Base-by-base conservation (phyloP, 2,797 vertebrate species). In the Enteromius treurensis region DNA sequence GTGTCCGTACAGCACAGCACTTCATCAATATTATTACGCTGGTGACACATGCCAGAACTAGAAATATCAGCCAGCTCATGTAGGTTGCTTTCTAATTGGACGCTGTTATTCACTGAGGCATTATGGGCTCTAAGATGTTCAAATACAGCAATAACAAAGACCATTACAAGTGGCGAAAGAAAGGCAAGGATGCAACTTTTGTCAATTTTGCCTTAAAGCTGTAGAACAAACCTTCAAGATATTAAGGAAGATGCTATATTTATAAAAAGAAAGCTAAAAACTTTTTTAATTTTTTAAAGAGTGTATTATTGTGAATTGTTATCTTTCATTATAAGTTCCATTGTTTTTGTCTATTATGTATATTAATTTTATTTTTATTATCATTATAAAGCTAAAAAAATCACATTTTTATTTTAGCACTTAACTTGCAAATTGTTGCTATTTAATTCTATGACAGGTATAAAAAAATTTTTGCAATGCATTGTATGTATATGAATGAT, bases 61-160 rank as follows among this genome's bases (percentile, higher is more conserved):
- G 65, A 77, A 26, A 79, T 58, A 77, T 77, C 37, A 45, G 23
- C 26, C 78, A 13, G 40, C 34, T 45, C 79, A 23, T 55, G 64
- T 55, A 32, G n/a, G 37, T 71, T n/a, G 29, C 49, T 58, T 68
- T 83, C 34, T 69, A 68, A 82, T 26, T 81, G 42, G 58, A 65
- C 9, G 40, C 3, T 21, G 58, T 65, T 26, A 53, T 69, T 55
- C 23, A 68, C 7, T 34, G 49, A 32, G 64, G 40, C 29, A 82
- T 60, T 42, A 42, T 58, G 4, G n/a, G 58, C 45, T 71, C 8
- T 49, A 3, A 13, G 21, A 42, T 45, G 58, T 40, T 53, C 42
- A 75, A 26, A 75, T 40, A 55, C 15, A 17, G 37, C n/a, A 40
- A 49, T 53, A 67, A 81, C 23, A 2, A 26, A 73, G 23, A 26